phyloP scores from a whole-genome alignment of 2,888 invertebrate genomes.

The Hypomecis punctinalis region DNA sequence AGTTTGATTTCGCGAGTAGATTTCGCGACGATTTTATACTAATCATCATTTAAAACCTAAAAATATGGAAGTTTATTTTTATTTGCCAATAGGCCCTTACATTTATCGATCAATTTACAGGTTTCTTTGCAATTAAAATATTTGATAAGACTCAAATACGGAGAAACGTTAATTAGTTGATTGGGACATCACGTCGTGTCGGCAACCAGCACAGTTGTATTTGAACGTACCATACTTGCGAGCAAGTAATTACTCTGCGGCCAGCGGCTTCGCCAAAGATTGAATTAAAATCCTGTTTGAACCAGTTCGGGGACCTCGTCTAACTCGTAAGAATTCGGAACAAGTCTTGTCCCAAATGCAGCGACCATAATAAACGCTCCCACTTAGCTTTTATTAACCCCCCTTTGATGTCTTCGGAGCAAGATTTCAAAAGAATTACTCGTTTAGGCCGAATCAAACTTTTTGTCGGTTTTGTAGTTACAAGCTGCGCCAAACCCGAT shows the following conservation, averaged over 20 bases:
- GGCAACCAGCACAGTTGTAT: not conserved
- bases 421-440: conserved; percentile 26
- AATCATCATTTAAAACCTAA: too few relatives aligned
- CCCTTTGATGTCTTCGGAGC: conserved; percentile 47
- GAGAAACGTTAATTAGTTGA: too few relatives aligned
- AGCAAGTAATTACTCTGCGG: conserved; percentile 46
- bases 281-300: conserved; percentile 54
- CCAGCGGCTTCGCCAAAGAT: conserved; percentile 50
- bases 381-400: conserved; percentile 61
- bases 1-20: too few relatives aligned
- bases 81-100: too few relatives aligned
- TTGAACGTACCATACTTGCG: not conserved
- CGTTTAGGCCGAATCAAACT: too few relatives aligned
- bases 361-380: conserved; percentile 49
- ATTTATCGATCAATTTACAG: too few relatives aligned
- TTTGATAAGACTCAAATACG: too few relatives aligned
- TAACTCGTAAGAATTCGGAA: conserved; percentile 47
- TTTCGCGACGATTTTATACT: too few relatives aligned
- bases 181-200: not conserved
- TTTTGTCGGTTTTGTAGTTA: too few relatives aligned
- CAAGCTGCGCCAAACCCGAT: too few relatives aligned
- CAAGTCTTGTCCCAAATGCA: conserved; percentile 51
- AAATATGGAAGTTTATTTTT: too few relatives aligned
- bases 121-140: too few relatives aligned
- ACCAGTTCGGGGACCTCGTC: conserved; percentile 49